These are phyloP conservation scores for Trochalopteron elliotii DNA, from an alignment of 2,113 vertebrate genomes.

Conservation along the genomic window DNA sequence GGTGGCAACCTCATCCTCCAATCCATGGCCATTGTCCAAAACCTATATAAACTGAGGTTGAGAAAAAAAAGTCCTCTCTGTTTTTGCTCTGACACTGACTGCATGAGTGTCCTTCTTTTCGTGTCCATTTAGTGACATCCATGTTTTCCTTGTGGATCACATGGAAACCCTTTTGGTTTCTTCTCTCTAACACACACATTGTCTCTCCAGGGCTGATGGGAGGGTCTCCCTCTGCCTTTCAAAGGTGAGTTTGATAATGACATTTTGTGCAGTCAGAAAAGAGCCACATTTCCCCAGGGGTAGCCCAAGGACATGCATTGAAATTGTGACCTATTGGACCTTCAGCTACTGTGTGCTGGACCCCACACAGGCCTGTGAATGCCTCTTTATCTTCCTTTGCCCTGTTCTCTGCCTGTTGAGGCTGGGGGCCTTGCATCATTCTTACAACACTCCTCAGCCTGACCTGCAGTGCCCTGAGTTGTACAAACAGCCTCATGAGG, in stretches of 20 bases:
- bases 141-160: neutral
- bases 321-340: neutral
- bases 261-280: neutral
- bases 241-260: neutral
- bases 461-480: slow-evolving; percentile 15
- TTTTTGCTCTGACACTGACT: no score
- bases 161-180: neutral
- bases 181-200: neutral
- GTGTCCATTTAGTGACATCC: no score
- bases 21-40: no score
- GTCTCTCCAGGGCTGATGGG: neutral
- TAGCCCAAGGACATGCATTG: neutral
- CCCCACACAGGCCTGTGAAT: slow-evolving; percentile 40
- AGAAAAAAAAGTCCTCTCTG: no score
- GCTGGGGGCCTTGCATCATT: slow-evolving; percentile 36
- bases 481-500: slow-evolving; percentile 35
- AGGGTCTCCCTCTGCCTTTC: neutral
- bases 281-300: neutral
- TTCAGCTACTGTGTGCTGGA: neutral
- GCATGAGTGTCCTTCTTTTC: no score
- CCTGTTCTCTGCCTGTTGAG: neutral
- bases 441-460: slow-evolving; percentile 26
- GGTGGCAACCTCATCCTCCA: no score
- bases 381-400: slow-evolving; percentile 22
- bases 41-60: no score